These are phyloP conservation scores for Ochotona princeps DNA, from an alignment of 2,113 vertebrate species.

Conservation along the genomic window DNA sequence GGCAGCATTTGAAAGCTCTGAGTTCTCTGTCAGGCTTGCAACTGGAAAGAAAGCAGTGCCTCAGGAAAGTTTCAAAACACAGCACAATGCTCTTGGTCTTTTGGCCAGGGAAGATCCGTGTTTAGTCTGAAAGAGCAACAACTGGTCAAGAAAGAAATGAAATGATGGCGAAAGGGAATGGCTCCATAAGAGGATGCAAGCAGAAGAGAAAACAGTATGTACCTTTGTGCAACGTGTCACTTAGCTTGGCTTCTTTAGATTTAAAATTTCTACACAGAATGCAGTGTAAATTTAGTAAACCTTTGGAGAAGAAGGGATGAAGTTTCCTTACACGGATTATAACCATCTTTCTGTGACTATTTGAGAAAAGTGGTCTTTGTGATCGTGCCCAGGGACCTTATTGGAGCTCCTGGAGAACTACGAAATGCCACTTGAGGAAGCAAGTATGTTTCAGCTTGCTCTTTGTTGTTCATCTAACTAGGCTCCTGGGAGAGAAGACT, in stretches of 20 bases:
- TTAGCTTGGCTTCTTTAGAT: background rate
- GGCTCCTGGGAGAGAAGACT: background rate
- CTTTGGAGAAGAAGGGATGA: background rate
- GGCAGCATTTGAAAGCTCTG: background rate
- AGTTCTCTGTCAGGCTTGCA: background rate
- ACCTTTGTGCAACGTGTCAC: background rate
- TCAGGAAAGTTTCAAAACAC: background rate
- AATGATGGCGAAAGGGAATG: background rate
- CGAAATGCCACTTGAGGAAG: background rate
- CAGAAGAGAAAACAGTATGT: background rate
- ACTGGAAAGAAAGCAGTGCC: background rate
- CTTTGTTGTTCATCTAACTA: background rate
- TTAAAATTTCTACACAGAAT: background rate
- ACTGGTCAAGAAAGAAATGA: background rate
- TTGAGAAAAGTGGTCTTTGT: background rate
- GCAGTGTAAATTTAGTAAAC: background rate
- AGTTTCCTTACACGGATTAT: background rate
- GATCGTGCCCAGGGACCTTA: background rate
- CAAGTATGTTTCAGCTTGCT: background rate
- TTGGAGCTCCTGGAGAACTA: background rate
- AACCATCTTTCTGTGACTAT: background rate
- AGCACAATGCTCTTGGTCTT: background rate
- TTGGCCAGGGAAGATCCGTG: background rate
- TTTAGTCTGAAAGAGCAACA: background rate
- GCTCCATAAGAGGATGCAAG: background rate